These are phyloP conservation scores for Perithous albicinctus DNA, from an alignment of 2,888 invertebrate species.

Conservation along the genomic window DNA sequence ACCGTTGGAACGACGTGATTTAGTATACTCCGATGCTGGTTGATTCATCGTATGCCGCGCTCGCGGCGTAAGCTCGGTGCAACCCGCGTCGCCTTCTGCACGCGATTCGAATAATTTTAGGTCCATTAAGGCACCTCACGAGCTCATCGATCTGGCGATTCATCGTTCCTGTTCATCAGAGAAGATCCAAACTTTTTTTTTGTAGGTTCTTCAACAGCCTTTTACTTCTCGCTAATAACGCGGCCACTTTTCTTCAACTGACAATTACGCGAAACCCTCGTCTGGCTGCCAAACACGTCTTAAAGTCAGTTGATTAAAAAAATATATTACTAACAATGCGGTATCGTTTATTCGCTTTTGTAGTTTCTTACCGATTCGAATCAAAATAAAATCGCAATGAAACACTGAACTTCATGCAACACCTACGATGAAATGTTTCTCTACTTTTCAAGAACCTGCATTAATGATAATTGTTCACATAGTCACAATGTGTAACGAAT, in stretches of 20 bases:
- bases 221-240: constrained; percentile 55
- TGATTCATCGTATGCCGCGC: constrained; percentile 22
- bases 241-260: constrained; percentile 46
- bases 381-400: too few species aligned
- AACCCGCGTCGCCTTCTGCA: constrained; percentile 35
- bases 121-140: constrained; percentile 51
- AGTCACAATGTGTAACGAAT: not conserved
- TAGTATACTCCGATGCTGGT: constrained; percentile 51
- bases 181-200: constrained; percentile 26
- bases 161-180: constrained; percentile 50
- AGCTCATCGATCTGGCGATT: constrained; percentile 36
- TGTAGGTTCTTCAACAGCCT: not conserved
- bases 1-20: constrained; percentile 65
- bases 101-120: constrained; percentile 59
- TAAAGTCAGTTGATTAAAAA: constrained; percentile 7
- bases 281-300: constrained; percentile 26
- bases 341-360: not conserved
- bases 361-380: not conserved
- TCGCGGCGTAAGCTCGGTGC: constrained; percentile 35
- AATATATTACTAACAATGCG: not conserved
- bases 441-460: not conserved
- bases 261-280: constrained; percentile 46
- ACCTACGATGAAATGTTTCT: not conserved
- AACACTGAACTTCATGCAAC: not conserved
- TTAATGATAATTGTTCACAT: not conserved